phyloP scores from a whole-genome alignment of 2,113 vertebrate species.

The Malurus cyaneus region DNA sequence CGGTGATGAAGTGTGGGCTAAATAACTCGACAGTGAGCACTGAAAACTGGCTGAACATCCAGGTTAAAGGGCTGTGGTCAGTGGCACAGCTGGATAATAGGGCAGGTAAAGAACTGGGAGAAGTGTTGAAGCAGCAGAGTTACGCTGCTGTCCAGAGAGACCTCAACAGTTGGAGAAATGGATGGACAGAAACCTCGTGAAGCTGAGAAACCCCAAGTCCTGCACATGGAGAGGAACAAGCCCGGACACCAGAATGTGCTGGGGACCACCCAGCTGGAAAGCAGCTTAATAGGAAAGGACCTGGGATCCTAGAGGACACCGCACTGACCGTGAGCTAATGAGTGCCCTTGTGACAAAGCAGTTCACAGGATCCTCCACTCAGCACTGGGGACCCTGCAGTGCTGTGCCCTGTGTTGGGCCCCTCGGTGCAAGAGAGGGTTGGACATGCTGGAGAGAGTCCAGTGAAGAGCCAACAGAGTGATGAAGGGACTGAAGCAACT shows the following conservation, averaged over 20 bases:
- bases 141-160: neutral
- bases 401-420: neutral
- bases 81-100: neutral
- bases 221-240: neutral
- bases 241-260: neutral
- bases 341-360: neutral
- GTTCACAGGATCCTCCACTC: neutral
- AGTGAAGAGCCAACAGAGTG: neutral
- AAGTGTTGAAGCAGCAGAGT: neutral
- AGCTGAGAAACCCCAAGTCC: neutral
- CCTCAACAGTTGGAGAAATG: neutral
- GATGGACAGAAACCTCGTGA: neutral
- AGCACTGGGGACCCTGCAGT: neutral
- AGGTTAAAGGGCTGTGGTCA: neutral
- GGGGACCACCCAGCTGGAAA: neutral
- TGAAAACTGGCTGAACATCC: neutral
- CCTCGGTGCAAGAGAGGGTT: neutral
- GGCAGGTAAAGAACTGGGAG: neutral
- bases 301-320: neutral
- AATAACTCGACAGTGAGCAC: neutral
- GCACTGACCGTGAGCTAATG: neutral
- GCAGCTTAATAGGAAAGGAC: neutral
- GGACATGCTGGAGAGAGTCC: neutral
- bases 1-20: neutral
- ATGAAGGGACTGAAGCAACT: neutral